Conservation (phyloP, 2,113 vertebrate genomes). For the Melanocharis versteri region DNA sequence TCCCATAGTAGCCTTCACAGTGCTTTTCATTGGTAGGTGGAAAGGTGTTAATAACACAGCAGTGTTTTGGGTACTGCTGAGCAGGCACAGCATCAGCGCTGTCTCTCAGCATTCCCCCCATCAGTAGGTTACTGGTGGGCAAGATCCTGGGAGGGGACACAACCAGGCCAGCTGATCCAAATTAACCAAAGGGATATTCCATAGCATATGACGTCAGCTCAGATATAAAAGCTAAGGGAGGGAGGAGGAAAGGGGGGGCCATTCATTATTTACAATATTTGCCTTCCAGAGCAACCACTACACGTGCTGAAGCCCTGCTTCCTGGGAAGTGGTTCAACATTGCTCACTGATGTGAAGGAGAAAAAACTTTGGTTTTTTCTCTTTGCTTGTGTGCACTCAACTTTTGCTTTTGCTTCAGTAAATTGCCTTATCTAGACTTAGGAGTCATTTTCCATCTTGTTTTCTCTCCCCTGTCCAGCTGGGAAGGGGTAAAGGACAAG, state of each 20-base stretch:
- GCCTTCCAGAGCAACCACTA: rapidly evolving
- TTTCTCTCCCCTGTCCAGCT: background rate
- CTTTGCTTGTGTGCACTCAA: background rate
- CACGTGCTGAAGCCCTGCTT: background rate
- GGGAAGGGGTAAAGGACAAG: background rate
- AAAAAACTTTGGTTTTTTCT: background rate
- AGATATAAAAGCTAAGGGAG: background rate
- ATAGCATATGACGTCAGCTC: background rate
- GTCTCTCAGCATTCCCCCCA: background rate
- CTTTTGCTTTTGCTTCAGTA: background rate
- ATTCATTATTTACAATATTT: background rate
- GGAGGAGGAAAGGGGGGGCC: background rate
- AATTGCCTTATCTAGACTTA: background rate
- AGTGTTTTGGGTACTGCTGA: background rate
- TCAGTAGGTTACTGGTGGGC: background rate
- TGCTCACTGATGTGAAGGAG: rapidly evolving
- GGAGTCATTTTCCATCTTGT: background rate
- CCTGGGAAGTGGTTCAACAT: rapidly evolving
- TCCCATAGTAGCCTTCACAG: background rate
- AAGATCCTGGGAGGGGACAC: background rate
- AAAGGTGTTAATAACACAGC: background rate
- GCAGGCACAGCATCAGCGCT: background rate
- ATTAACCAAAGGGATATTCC: background rate
- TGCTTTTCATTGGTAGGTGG: background rate
- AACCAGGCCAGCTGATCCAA: background rate